A percentile compares a stretch with the other conserved stretches of the same genome.
Conservation (phyloP, 2,113 vertebrate genomes). For the Pao palembangensis region DNA sequence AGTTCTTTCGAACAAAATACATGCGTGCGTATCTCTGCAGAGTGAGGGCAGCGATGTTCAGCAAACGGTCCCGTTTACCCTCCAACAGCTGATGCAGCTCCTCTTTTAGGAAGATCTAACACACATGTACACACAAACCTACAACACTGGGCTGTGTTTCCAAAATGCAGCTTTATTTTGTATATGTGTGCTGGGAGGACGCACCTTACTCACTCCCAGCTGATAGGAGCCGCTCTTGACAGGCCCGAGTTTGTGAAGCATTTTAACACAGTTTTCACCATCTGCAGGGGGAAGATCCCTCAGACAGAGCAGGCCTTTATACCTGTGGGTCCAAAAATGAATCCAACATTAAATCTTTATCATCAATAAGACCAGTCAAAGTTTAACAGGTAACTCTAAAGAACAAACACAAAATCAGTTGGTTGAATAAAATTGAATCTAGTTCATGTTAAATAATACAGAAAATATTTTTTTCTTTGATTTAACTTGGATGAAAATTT, state of each 20-base stretch:
- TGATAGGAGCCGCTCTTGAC: conserved; percentile 80
- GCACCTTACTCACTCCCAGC: conserved; percentile 89
- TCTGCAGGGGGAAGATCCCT: conserved; percentile 77
- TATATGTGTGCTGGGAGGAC: not conserved
- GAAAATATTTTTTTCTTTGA: too few relatives aligned
- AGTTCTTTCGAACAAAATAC: conserved; percentile 79
- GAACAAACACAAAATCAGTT: too few relatives aligned
- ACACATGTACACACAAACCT: too few relatives aligned
- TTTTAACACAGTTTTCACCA: conserved; percentile 81
- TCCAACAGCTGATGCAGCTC: conserved; percentile 89
- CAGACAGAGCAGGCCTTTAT: conserved; percentile 86
- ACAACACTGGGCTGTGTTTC: not conserved
- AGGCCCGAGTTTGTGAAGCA: conserved; percentile 85
- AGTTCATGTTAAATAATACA: too few relatives aligned
- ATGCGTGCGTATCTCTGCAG: conserved; percentile 84
- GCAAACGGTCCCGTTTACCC: conserved; percentile 82
- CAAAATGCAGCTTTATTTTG: not conserved
- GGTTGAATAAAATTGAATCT: too few relatives aligned
- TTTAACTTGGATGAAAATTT: too few relatives aligned
- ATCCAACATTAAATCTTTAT: not conserved
- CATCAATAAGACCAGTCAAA: not conserved
- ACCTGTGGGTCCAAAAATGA: conserved; percentile 71
- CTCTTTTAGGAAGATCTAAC: conserved; percentile 91
- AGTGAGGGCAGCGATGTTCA: conserved; percentile 81
- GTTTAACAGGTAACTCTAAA: too few relatives aligned